Percentiles rank a stretch among this genome's conserved stretches.
These are phyloP conservation scores for Perodicticus potto DNA, from an alignment of 2,797 vertebrate genomes.

Conservation along the genomic window DNA sequence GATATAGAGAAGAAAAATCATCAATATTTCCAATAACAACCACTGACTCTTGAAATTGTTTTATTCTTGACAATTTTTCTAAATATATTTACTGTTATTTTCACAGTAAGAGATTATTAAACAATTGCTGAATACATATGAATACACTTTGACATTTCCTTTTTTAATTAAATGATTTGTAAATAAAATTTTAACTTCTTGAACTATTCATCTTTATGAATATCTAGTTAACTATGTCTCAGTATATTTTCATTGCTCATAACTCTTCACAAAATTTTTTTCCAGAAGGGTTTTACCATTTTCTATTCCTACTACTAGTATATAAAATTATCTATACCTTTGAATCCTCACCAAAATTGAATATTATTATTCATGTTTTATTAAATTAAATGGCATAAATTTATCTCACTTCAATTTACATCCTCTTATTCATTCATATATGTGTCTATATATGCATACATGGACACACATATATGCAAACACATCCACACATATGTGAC, in stretches of 20 bases:
- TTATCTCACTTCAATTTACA: neutral
- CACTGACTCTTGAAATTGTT: neutral
- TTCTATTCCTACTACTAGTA: neutral
- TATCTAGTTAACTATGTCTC: neutral
- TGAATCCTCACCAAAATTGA: neutral
- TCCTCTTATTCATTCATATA: neutral
- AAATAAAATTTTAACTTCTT: slow-evolving; percentile 28
- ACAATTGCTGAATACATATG: neutral
- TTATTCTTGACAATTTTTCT: slow-evolving; percentile 44
- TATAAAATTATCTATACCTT: neutral
- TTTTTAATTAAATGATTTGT: slow-evolving; percentile 6
- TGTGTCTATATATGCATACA: neutral
- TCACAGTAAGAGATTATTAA: neutral
- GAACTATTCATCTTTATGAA: slow-evolving; percentile 5
- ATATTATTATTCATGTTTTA: slow-evolving; percentile 34
- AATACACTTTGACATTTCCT: neutral
- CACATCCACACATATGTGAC: neutral
- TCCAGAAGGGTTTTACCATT: neutral
- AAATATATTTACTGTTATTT: neutral
- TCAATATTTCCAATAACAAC: neutral
- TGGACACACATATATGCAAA: neutral
- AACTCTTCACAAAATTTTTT: neutral
- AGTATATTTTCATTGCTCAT: slow-evolving; percentile 36
- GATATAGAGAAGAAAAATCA: neutral
- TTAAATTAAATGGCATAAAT: neutral